Conservation (phyloP, 2,888 invertebrate species). For the Nemapogon koenigi region DNA sequence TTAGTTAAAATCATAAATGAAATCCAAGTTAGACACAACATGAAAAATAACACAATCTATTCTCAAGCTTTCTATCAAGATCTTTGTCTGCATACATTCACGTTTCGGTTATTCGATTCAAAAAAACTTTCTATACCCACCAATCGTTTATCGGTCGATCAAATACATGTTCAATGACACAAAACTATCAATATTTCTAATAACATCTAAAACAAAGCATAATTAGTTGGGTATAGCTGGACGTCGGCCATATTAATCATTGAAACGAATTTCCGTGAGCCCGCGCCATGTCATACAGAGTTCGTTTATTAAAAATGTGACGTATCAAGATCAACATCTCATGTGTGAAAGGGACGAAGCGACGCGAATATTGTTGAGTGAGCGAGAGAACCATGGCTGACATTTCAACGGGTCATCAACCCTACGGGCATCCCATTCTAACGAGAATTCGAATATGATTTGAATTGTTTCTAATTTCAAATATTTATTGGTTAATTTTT, state of each 20-base stretch:
- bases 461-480: slow-evolving; percentile 63
- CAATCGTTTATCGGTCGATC: slow-evolving; percentile 8
- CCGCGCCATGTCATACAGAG: slow-evolving; percentile 31
- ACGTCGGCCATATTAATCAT: slow-evolving; percentile 61
- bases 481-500: too few species aligned
- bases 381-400: slow-evolving; percentile 47
- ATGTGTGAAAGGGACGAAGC: slow-evolving; percentile 37
- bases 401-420: slow-evolving; percentile 65
- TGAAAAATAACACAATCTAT: too few species aligned
- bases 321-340: slow-evolving; percentile 66
- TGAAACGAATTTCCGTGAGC: slow-evolving; percentile 55
- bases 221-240: slow-evolving; percentile 49
- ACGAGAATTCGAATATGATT: slow-evolving; percentile 64
- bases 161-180: slow-evolving; percentile 47
- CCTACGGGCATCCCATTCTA: slow-evolving; percentile 60
- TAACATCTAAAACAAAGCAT: slow-evolving; percentile 60
- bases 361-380: slow-evolving; percentile 22
- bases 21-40: too few species aligned
- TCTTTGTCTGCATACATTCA: slow-evolving; percentile 3
- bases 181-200: slow-evolving; percentile 65
- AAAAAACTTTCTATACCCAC: slow-evolving; percentile 3
- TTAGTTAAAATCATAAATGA: too few species aligned
- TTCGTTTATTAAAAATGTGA: slow-evolving; percentile 66
- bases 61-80: slow-evolving; percentile 6
- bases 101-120: slow-evolving; percentile 2